Evolutionary conservation across 2,888 invertebrate species (phyloP), one percentile per base, ranked within the genome.

Genomic region (Ormyrus nitidulus): DNA sequence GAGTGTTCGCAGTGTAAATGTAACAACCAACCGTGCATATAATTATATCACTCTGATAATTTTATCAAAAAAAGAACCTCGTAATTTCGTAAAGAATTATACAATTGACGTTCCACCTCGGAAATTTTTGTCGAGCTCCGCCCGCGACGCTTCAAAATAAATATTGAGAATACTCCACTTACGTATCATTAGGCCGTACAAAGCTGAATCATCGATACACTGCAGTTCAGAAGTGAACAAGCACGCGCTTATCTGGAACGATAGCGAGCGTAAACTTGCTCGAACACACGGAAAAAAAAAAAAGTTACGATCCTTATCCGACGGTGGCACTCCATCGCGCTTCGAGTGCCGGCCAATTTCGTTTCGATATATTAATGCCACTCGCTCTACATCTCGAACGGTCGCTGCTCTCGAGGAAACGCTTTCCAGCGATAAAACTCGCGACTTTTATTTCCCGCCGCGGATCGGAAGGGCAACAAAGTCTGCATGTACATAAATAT

Each of bases 241-340:
- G 74, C 44, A 11, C 11, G 13, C n/a, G 66, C 66, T 75, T 75
- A 75, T 75, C 74, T 19, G 2, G 19, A 51, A 51, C 58, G 66
- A 59, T 75, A 75, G 51, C 58, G n/a, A 58, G 53, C 54, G 54
- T 11, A 64, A 73, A 73, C 54, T 73, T 8, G 62, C 1, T n/a
- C 53, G 2, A 64, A 19, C 64, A 34, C 66, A 66, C n/a, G n/a
- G 59, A 75, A 70, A 75, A 62, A 58, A 13, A 75, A 19, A 48
- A 44, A 11, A n/a, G 6, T 53, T 13, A 7, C 19, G 51, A 7
- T 6, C 13, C 74, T 75, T 75, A 75, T 75, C 74, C 51, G 34
- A 10, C 66, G 34, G 58, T 58, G 59, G 58, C 66, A 66, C 19
- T 59, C 56, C 49, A 59, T 48, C 49, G 49, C 11, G 19, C 19